These are phyloP conservation scores for Gymnoscopelus braueri DNA, from an alignment of 2,797 vertebrate genomes.

Conservation along the genomic window DNA sequence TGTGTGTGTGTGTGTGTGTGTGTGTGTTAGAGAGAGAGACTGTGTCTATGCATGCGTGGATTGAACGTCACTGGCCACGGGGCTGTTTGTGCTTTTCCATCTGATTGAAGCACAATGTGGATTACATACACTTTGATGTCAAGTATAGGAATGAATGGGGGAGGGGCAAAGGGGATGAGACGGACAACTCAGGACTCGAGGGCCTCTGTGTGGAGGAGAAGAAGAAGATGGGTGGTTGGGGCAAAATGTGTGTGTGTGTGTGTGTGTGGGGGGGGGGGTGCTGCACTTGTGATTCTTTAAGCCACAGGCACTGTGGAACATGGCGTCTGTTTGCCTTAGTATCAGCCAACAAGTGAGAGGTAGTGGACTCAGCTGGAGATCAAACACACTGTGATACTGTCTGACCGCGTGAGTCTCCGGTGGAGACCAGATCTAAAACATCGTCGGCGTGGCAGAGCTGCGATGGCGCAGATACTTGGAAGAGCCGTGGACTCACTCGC, in stretches of 20 bases:
- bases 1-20: conserved; percentile 25
- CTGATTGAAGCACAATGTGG: conserved; percentile 54
- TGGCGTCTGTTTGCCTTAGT: conserved; percentile 43
- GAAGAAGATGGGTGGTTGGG: neutral
- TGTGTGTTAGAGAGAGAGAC: conserved; percentile 6
- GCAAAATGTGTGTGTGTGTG: conserved; percentile 2
- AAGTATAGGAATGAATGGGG: conserved; percentile 15
- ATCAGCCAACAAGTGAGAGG: conserved; percentile 35
- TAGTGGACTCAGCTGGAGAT: conserved; percentile 15
- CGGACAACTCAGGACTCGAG: conserved; percentile 39
- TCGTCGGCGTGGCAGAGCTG: conserved; percentile 21
- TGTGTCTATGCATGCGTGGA: neutral
- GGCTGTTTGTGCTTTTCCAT: conserved; percentile 60
- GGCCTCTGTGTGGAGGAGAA: conserved; percentile 19
- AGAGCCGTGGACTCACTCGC: conserved; percentile 51
- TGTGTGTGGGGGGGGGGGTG: neutral
- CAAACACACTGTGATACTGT: neutral
- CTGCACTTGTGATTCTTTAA: conserved; percentile 33
- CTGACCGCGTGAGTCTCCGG: neutral
- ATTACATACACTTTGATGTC: conserved; percentile 52
- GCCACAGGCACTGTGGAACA: conserved; percentile 41
- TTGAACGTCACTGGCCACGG: conserved; percentile 34
- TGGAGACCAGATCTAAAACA: conserved; percentile 18
- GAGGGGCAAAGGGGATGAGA: conserved; percentile 37
- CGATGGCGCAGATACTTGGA: conserved; percentile 34